Conservation (phyloP, 2,888 invertebrate genomes). For the Ormyrus nitidulus region DNA sequence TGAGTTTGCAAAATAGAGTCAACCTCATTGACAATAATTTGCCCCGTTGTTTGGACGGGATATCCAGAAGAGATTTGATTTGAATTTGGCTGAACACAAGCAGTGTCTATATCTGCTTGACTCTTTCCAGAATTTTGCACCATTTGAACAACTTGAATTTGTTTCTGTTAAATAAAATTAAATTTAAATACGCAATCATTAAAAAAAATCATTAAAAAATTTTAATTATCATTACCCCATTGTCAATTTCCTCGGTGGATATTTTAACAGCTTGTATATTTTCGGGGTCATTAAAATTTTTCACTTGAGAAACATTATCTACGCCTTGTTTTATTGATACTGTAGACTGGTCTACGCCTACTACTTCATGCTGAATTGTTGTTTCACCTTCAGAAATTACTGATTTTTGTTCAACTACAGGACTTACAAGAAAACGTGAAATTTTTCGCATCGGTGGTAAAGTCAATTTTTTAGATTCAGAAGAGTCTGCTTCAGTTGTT, state of each 20-base stretch:
- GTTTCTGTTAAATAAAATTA: slow-evolving; percentile 34
- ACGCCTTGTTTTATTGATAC: slow-evolving; percentile 27
- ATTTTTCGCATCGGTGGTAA: slow-evolving; percentile 81
- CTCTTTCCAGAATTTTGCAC: slow-evolving; percentile 32
- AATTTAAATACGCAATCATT: background rate
- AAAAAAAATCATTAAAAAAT: slow-evolving; percentile 1
- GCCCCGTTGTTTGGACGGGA: slow-evolving; percentile 19
- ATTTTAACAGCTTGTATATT: background rate
- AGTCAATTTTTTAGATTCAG: slow-evolving; percentile 61
- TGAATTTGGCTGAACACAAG: slow-evolving; percentile 30
- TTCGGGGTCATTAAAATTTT: slow-evolving; percentile 4
- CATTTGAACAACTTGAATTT: slow-evolving; percentile 30
- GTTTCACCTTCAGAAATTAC: slow-evolving; percentile 52
- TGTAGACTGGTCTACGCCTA: slow-evolving; percentile 48
- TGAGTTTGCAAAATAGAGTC: slow-evolving; percentile 36
- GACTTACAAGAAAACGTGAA: slow-evolving; percentile 89
- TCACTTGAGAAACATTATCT: background rate
- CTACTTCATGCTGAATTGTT: slow-evolving; percentile 51
- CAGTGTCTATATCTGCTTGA: slow-evolving; percentile 25
- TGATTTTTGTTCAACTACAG: slow-evolving; percentile 81
- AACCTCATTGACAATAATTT: slow-evolving; percentile 27
- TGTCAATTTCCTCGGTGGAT: slow-evolving; percentile 42
- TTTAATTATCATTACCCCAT: slow-evolving; percentile 33
- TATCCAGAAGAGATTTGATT: slow-evolving; percentile 31
- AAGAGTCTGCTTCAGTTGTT: slow-evolving; percentile 41